These are phyloP conservation scores for Zygothrica quintamaculata DNA, from an alignment of 2,888 invertebrate genomes.

Conservation along the genomic window DNA sequence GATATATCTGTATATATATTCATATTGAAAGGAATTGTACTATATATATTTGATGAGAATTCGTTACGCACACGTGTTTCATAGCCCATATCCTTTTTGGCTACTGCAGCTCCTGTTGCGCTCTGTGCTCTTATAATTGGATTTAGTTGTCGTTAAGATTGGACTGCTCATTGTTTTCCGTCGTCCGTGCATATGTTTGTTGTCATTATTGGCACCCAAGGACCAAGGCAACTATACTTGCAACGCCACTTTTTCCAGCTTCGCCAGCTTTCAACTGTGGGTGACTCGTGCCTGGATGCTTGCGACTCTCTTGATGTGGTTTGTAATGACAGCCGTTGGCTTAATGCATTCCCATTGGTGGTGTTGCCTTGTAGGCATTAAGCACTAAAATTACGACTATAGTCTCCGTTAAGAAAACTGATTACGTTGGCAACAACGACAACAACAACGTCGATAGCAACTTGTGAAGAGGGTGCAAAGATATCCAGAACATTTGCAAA, in stretches of 20 bases:
- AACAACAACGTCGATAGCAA: slow-evolving; percentile 19
- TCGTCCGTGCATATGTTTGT: slow-evolving; percentile 65
- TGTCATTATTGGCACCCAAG: slow-evolving; percentile 60
- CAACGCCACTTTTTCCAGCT: too few species aligned
- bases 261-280: slow-evolving; percentile 28
- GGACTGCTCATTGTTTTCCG: slow-evolving; percentile 65
- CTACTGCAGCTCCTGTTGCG: slow-evolving; percentile 58
- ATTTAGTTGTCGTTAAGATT: slow-evolving; percentile 75
- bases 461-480: slow-evolving; percentile 34
- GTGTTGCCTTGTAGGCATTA: slow-evolving; percentile 25
- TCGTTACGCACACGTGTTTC: slow-evolving; percentile 72
- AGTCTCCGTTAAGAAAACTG: slow-evolving; percentile 46
- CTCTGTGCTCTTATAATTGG: slow-evolving; percentile 69
- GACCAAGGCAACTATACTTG: slow-evolving; percentile 20
- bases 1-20: neutral
- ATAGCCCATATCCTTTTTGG: slow-evolving; percentile 21
- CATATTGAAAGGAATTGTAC: neutral
- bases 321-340: slow-evolving; percentile 30
- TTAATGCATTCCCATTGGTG: slow-evolving; percentile 28
- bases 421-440: slow-evolving; percentile 55
- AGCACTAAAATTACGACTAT: slow-evolving; percentile 22
- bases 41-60: slow-evolving; percentile 30
- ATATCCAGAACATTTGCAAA: slow-evolving; percentile 29
- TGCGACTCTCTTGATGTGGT: slow-evolving; percentile 36
- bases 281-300: neutral